Percentiles rank a stretch among this genome's conserved stretches.
These are phyloP conservation scores for Apodemus speciosus DNA, from an alignment of 2,113 vertebrate species.

Conservation along the genomic window DNA sequence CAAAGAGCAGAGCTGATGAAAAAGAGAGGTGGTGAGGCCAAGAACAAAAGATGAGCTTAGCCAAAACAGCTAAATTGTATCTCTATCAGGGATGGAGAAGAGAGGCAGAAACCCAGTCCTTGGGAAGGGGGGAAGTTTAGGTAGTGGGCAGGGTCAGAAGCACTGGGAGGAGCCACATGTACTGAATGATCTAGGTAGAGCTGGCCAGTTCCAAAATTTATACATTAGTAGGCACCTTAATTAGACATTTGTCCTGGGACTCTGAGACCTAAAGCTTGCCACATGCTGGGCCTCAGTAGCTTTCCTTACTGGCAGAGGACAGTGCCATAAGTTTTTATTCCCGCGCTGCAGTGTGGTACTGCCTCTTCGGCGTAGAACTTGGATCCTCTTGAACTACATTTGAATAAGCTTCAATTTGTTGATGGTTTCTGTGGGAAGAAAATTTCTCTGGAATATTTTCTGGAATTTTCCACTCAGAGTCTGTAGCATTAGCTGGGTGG, in stretches of 20 bases:
- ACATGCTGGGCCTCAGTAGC: not conserved
- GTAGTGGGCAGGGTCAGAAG: not conserved
- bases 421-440: not conserved
- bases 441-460: not conserved
- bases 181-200: not conserved
- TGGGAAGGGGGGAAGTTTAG: not conserved
- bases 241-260: not conserved
- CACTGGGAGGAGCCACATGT: not conserved
- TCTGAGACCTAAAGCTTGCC: not conserved
- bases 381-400: not conserved
- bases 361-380: not conserved
- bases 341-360: not conserved
- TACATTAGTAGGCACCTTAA: not conserved
- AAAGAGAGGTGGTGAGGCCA: not conserved
- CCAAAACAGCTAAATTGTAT: not conserved
- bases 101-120: not conserved
- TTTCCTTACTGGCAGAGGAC: not conserved
- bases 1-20: not conserved
- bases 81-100: not conserved
- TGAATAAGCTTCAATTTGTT: not conserved
- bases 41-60: not conserved
- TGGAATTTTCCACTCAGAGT: not conserved
- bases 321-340: not conserved
- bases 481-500: not conserved
- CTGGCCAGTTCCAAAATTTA: not conserved